Conservation (phyloP, 2,797 vertebrate genomes). For the Helostoma temminkii region DNA sequence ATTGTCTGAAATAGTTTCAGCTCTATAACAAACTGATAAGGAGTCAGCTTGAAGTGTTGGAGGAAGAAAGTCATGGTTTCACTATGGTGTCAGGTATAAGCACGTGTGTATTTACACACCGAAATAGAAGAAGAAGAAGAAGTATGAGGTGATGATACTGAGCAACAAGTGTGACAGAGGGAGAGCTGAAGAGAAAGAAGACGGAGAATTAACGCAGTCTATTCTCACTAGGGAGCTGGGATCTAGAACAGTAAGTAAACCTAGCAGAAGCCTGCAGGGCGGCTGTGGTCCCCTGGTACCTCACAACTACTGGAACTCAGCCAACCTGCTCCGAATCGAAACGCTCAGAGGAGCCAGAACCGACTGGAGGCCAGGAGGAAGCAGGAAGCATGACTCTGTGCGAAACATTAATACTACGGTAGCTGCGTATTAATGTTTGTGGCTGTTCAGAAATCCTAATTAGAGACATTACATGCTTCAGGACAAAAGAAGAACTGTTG, state of each 20-base stretch:
- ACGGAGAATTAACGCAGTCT: constrained; percentile 70
- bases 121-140: background rate
- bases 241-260: constrained; percentile 82
- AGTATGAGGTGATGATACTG: background rate
- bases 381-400: constrained; percentile 31
- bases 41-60: background rate
- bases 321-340: constrained; percentile 46
- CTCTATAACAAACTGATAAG: background rate
- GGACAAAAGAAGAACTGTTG: too few species aligned
- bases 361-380: constrained; percentile 39
- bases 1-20: too few species aligned
- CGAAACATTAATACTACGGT: background rate
- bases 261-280: constrained; percentile 71
- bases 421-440: too few species aligned
- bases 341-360: constrained; percentile 20
- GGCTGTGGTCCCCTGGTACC: constrained; percentile 66
- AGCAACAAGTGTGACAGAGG: constrained; percentile 27
- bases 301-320: constrained; percentile 49
- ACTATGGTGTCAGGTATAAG: constrained; percentile 6
- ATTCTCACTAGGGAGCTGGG: constrained; percentile 69
- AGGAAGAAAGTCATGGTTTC: background rate
- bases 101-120: background rate
- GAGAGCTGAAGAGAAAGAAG: constrained; percentile 34
- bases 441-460: background rate
- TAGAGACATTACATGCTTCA: too few species aligned